phyloP scores from a whole-genome alignment of 2,888 invertebrate genomes.

The Junonia oenone region DNA sequence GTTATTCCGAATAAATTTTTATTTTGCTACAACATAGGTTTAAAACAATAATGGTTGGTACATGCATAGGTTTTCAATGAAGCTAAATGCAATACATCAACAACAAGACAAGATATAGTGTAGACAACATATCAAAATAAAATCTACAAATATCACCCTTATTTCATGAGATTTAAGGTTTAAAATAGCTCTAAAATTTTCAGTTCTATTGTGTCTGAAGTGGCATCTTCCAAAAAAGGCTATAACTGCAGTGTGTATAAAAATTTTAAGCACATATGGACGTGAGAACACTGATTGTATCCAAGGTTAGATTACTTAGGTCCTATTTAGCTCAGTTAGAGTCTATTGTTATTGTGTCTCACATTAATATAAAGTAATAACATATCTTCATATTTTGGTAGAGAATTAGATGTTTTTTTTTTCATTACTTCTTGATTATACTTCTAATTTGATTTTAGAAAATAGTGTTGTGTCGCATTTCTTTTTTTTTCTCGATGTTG shows the following conservation, averaged over 20 bases:
- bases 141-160: background rate
- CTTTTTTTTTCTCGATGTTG: too few relatives aligned
- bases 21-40: background rate
- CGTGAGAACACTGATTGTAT: slow-evolving; percentile 41
- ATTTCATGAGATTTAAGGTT: background rate
- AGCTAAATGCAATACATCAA: slow-evolving; percentile 4
- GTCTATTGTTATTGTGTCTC: slow-evolving; percentile 20
- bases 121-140: background rate
- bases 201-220: background rate
- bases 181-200: background rate
- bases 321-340: slow-evolving; percentile 21
- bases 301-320: slow-evolving; percentile 27
- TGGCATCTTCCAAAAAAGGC: slow-evolving; percentile 51
- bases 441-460: too few relatives aligned
- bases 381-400: slow-evolving; percentile 3
- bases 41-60: slow-evolving; percentile 8
- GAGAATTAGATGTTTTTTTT: background rate
- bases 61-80: slow-evolving; percentile 15
- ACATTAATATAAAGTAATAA: slow-evolving; percentile 18
- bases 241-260: slow-evolving; percentile 26
- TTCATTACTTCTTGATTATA: background rate
- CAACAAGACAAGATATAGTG: background rate
- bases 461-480: too few relatives aligned
- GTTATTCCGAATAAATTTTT: background rate
- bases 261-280: slow-evolving; percentile 33